A percentile compares a stretch with the other conserved stretches of the same genome.
Evolutionary conservation across 2,113 vertebrate species (phyloP).

Genomic region (Coracopsis vasa): DNA sequence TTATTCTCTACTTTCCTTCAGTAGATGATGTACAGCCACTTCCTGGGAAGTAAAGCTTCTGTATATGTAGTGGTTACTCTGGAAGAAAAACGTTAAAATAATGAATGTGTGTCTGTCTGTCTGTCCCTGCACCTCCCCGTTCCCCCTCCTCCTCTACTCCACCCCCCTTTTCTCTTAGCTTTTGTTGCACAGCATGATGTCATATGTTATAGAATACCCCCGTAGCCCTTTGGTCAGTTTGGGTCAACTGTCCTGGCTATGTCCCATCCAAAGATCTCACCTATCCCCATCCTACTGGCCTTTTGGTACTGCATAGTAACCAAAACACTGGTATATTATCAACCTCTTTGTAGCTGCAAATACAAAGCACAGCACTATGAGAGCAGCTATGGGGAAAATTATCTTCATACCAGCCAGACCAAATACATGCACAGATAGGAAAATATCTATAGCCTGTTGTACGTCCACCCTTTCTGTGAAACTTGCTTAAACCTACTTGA

Average conservation of each 20-base stretch:
- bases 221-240: background rate
- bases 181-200: background rate
- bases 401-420: background rate
- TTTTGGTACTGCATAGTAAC: background rate
- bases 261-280: background rate
- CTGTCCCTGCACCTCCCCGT: background rate
- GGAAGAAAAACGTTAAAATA: fast-evolving
- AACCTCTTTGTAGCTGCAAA: background rate
- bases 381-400: background rate
- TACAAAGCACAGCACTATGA: background rate
- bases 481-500: background rate
- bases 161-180: background rate
- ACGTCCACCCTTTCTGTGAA: background rate
- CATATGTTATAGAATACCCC: background rate
- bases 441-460: background rate
- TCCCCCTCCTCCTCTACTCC: background rate
- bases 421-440: background rate
- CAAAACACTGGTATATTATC: background rate
- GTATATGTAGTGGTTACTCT: background rate
- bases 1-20: background rate
- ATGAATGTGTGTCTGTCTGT: background rate
- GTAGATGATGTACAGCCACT: background rate
- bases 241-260: background rate
- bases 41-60: background rate
- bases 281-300: background rate